These are phyloP conservation scores for Trematomus bernacchii DNA, from an alignment of 2,797 vertebrate genomes.

Conservation along the genomic window DNA sequence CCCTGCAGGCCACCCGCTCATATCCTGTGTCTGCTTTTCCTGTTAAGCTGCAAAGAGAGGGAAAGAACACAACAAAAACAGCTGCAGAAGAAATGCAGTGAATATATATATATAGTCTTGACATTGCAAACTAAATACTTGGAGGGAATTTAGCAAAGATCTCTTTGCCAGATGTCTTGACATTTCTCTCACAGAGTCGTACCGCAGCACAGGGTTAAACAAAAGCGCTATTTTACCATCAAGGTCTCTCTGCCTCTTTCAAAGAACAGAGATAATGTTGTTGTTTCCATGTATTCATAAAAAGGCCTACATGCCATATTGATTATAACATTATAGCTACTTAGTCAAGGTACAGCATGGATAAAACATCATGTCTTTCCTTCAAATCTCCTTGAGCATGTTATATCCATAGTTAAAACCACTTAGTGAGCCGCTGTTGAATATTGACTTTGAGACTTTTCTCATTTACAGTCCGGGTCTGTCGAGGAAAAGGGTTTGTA, in stretches of 20 bases:
- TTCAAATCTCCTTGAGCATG: constrained; percentile 51
- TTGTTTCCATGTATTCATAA: constrained; percentile 18
- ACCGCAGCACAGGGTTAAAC: constrained; percentile 16
- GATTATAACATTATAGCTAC: constrained; percentile 51
- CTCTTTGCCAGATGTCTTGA: constrained; percentile 34
- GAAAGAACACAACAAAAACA: constrained; percentile 50
- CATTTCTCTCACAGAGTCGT: neutral
- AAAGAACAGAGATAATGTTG: constrained; percentile 2
- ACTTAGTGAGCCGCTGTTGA: constrained; percentile 54
- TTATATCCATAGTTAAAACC: constrained; percentile 59
- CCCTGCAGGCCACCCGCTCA: constrained; percentile 67
- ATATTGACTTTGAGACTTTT: constrained; percentile 75
- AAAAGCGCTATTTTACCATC: constrained; percentile 9
- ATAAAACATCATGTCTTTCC: constrained; percentile 47
- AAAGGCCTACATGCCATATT: constrained; percentile 27
- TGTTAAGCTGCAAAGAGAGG: constrained; percentile 41
- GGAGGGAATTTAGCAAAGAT: neutral
- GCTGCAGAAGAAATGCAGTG: constrained; percentile 32
- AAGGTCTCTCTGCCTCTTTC: constrained; percentile 1
- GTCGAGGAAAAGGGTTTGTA: constrained; percentile 57
- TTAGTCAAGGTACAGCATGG: constrained; percentile 52
- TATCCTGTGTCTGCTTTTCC: constrained; percentile 63
- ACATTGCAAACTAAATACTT: constrained; percentile 13
- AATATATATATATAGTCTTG: neutral
- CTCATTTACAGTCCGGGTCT: constrained; percentile 70